Evolutionary conservation across 2,113 vertebrate genomes (phyloP), one percentile per base, ranked within the genome.

Genomic region (Vireo altiloquus): DNA sequence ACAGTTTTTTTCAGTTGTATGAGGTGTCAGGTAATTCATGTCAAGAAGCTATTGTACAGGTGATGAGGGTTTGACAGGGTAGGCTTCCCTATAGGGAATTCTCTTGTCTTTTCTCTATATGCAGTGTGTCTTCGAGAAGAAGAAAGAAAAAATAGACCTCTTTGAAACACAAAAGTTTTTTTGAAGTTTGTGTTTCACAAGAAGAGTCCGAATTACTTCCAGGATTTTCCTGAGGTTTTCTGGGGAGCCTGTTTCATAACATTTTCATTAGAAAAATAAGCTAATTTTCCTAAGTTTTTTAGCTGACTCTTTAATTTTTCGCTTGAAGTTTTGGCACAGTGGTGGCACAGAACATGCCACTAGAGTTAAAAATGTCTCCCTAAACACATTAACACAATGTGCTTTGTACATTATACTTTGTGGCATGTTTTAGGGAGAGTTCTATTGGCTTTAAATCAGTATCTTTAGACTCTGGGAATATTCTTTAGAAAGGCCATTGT

Each of bases 371-470:
- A 64, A 23, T 4, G 8, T 42, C n/a, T 53, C 72, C 56, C 64
- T 82, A 24, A 77, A 56, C 61, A 42, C 60, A 89, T 71, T 65
- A 65, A 22, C 78, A 69, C 27, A 84, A 39, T 23, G 31, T 42
- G 7, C 47, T 87, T 78, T 74, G 21, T 42, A 21, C 27, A 65
- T 82, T 78, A 89, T 77, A 57, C 39, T 90, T 81, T 50, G 37
- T 82, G 39, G 90, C 59, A 71, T 61, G 33, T 84, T 96, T 87
- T 84, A 83, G 47, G 66, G 70, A 46, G 61, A 91, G 42, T 93
- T 92, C 82, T 46, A 12, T 61, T 89, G 64, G 39, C 30, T 87
- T 17, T 95, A 95, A 95, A 93, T 96, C 75, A 76, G 33, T 94
- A 74, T n/a, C 31, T 91, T 68, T 83, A 84, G 91, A n/a, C 39